A percentile compares a stretch with the other conserved stretches of the same genome.
Evolutionary conservation across 2,797 vertebrate species (phyloP).

Genomic region (Ptychobarbus kaznakovi): DNA sequence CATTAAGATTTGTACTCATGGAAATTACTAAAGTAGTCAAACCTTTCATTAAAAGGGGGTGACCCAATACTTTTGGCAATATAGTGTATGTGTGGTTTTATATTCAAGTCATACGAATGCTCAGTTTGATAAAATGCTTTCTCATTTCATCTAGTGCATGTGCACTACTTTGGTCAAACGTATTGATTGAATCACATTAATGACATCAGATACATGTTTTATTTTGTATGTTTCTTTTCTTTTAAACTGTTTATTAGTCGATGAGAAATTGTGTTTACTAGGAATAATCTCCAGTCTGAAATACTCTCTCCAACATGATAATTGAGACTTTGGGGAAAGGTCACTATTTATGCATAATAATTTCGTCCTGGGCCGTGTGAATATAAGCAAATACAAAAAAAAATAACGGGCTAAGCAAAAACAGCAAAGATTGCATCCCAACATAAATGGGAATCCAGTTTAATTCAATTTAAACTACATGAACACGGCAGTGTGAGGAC

Average conservation of each 20-base stretch:
- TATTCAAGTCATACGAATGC: background rate
- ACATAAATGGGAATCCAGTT: constrained; percentile 59
- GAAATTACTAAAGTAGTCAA: too few relatives aligned
- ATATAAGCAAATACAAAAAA: background rate
- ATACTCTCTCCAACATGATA: background rate
- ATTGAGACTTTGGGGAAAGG: too few relatives aligned
- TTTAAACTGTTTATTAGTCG: background rate
- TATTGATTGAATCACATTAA: background rate
- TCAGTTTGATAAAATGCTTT: background rate
- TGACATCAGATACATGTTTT: background rate
- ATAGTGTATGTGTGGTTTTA: constrained; percentile 32
- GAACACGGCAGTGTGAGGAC: constrained; percentile 58
- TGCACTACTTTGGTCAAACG: background rate
- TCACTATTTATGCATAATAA: background rate
- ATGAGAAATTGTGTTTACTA: background rate
- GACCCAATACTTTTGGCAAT: too few relatives aligned
- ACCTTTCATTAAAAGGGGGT: too few relatives aligned
- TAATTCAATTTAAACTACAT: constrained; percentile 58
- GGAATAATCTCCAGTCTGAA: background rate
- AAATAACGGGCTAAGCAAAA: background rate
- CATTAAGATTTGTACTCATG: too few relatives aligned
- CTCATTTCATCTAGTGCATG: background rate
- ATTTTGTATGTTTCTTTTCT: constrained; percentile 30
- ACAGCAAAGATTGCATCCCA: constrained; percentile 50
- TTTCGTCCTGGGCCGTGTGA: background rate